Percentiles rank a stretch among this genome's conserved stretches.
phyloP scores from a whole-genome alignment of 2,797 vertebrate species.

The Parambassis ranga region DNA sequence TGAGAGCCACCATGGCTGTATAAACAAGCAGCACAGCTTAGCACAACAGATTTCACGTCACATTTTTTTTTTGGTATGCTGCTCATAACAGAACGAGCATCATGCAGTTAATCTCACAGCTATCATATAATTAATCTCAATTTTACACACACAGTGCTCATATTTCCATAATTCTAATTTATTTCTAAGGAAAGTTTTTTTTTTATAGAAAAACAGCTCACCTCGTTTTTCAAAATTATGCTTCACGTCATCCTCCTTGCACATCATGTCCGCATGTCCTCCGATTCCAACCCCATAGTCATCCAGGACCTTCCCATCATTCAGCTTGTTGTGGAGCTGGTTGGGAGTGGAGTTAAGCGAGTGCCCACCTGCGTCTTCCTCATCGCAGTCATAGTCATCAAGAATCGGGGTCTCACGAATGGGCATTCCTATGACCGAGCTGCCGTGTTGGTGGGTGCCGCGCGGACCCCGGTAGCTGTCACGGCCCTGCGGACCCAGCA shows the following conservation, averaged over 20 bases:
- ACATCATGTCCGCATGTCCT: conserved; percentile 83
- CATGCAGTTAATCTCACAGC: not conserved
- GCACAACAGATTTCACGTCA: conserved; percentile 31
- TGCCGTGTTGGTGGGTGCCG: conserved; percentile 84
- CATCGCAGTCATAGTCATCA: conserved; percentile 93
- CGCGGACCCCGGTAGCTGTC: conserved; percentile 90
- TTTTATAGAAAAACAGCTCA: conserved; percentile 55
- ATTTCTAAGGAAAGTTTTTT: not conserved
- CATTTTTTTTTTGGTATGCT: not conserved
- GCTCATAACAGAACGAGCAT: not conserved
- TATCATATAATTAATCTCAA: not conserved
- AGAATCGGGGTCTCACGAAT: conserved; percentile 97
- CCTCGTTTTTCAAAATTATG: conserved; percentile 90
- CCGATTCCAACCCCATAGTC: conserved; percentile 70
- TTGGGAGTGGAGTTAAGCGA: conserved; percentile 71
- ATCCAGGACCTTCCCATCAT: conserved; percentile 70
- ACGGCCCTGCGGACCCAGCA: conserved; percentile 91
- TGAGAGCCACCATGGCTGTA: conserved; percentile 39
- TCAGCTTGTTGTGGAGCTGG: conserved; percentile 80
- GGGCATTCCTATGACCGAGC: conserved; percentile 93
- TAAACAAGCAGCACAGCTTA: conserved; percentile 43
- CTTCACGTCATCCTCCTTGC: conserved; percentile 83
- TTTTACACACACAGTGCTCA: not conserved
- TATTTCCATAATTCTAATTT: not conserved
- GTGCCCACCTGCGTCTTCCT: conserved; percentile 82